Evolutionary conservation across 2,113 vertebrate species (phyloP).

Genomic region (Cebidichthys violaceus): DNA sequence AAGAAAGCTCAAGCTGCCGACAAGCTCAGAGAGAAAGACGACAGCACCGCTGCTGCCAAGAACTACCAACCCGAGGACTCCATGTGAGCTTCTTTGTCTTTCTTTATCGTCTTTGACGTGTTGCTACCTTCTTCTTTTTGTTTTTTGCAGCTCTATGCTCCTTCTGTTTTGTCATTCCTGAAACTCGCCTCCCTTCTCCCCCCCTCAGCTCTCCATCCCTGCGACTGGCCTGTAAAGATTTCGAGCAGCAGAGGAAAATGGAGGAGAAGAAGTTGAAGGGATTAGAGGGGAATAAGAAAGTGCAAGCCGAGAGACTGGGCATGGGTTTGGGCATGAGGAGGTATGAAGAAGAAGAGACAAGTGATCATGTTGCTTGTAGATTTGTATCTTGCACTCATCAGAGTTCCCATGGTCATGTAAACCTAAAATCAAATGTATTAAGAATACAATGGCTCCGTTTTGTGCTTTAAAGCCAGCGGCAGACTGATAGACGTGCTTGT

Average conservation of each 20-base stretch:
- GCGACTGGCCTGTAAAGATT: slow-evolving; percentile 89
- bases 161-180: background rate
- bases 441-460: too few species aligned
- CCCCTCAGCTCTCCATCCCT: slow-evolving; percentile 85
- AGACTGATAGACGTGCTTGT: too few species aligned
- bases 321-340: slow-evolving; percentile 89
- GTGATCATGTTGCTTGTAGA: too few species aligned
- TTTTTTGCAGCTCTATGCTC: background rate
- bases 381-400: background rate
- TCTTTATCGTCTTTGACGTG: background rate
- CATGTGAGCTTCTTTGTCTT: slow-evolving; percentile 79
- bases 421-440: too few species aligned
- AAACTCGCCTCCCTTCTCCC: slow-evolving; percentile 27
- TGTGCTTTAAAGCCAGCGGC: too few species aligned
- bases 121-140: background rate
- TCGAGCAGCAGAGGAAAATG: slow-evolving; percentile 88
- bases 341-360: slow-evolving; percentile 56
- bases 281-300: slow-evolving; percentile 86
- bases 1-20: slow-evolving; percentile 93
- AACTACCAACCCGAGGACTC: slow-evolving; percentile 80
- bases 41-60: slow-evolving; percentile 38
- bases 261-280: slow-evolving; percentile 85
- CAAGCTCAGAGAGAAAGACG: slow-evolving; percentile 84
- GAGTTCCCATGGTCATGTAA: too few species aligned
- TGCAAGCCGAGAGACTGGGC: slow-evolving; percentile 91